Base-by-base conservation (phyloP, 2,113 vertebrate species). In the Hippocampus comes region DNA sequence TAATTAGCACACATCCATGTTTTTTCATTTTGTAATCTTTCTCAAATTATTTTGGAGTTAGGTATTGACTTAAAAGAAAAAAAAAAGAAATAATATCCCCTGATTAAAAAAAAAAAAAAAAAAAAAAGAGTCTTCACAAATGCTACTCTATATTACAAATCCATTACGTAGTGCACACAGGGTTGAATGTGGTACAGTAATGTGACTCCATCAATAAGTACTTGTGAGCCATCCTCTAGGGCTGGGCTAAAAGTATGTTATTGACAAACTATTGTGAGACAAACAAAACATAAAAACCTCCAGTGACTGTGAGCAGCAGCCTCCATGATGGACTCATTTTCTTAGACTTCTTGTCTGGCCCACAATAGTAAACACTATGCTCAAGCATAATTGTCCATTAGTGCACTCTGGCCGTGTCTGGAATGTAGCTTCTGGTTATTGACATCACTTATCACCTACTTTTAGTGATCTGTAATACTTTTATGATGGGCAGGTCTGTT, bases 151-250 rank as follows among this genome's bases (percentile, higher is more conserved):
- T 6, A 38, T 57, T 25, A 14, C 10, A 59, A 9, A 53, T 53
- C 18, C 20, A 53, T 53, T 55, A 9, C 21, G 10, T 55, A n/a
- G 2, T 11, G 9, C 10, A n/a, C 53, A 56, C 23, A 9, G 61
- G 1, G 41, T 43, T 43, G 21, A 17, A 17, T 66, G n/a, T 66
- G 42, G 64, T 74, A 27, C 27, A 27, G 27, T 34, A 72, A 84
- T 82, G 56, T 49, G 67, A 65, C 56, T 69, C 65, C 27, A 80
- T 75, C 71, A 78, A 85, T 82, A 80, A 48, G 68, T 71, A 77
- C 53, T 78, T 80, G 65, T 67, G 70, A 60, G 42, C 78, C 73
- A 66, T 74, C 64, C 75, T 67, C 20, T 60, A 69, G 6, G 1
- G 21, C 18, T 20, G 34, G 51, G 71, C 77, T 73, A 49, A 76